Percentiles rank a stretch among this genome's conserved stretches.
These are phyloP conservation scores for Canis aureus DNA, from an alignment of 2,113 vertebrate genomes.

Conservation along the genomic window DNA sequence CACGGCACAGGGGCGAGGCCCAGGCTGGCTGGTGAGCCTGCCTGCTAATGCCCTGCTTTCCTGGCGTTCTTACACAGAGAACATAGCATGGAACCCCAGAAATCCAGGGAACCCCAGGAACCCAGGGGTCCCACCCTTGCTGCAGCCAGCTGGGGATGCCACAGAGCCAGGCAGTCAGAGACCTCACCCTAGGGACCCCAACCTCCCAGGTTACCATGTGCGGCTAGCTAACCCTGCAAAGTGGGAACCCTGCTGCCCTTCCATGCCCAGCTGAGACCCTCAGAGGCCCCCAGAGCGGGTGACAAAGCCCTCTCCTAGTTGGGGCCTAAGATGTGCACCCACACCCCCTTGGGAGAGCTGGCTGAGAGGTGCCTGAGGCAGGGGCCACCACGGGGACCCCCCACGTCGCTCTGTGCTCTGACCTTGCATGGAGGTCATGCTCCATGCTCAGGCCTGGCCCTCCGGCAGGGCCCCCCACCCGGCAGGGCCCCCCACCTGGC, in stretches of 20 bases:
- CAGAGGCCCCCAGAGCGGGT: too few relatives aligned
- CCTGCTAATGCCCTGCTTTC: background rate
- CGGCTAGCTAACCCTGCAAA: background rate
- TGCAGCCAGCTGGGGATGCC: too few relatives aligned
- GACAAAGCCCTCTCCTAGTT: background rate
- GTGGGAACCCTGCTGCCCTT: accelerated
- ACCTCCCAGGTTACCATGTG: background rate
- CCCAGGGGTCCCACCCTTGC: accelerated
- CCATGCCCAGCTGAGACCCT: accelerated
- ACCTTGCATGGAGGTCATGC: too few relatives aligned
- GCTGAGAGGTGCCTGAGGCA: background rate
- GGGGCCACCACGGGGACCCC: background rate
- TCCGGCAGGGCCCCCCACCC: background rate
- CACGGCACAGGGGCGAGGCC: too few relatives aligned
- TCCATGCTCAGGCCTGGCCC: background rate
- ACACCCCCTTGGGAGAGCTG: background rate
- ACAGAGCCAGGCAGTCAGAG: background rate
- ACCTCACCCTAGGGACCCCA: background rate
- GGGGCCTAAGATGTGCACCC: too few relatives aligned
- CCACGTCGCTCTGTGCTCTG: too few relatives aligned
- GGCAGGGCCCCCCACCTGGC: background rate
- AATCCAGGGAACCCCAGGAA: too few relatives aligned
- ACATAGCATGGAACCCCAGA: accelerated
- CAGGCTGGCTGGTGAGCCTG: background rate
- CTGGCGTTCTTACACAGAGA: accelerated